phyloP scores from a whole-genome alignment of 2,797 vertebrate genomes.

The Strix occidentalis region DNA sequence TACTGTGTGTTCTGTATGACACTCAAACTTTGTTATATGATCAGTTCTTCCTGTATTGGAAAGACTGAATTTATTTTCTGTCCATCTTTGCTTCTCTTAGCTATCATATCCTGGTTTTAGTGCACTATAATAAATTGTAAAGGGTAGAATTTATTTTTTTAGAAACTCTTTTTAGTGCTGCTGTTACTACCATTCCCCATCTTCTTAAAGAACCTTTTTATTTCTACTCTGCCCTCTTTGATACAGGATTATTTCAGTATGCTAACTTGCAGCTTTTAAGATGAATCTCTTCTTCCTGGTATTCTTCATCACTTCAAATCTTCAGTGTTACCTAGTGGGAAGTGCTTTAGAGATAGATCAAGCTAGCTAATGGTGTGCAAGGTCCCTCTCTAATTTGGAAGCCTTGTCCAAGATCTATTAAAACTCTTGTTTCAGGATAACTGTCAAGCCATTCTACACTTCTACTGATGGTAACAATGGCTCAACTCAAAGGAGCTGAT shows the following conservation, averaged over 20 bases:
- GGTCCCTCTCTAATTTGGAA: neutral
- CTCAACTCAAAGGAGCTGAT: neutral
- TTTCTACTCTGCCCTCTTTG: neutral
- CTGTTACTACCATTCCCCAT: neutral
- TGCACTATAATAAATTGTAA: neutral
- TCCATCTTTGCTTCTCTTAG: neutral
- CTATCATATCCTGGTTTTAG: neutral
- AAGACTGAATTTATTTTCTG: neutral
- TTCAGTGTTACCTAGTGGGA: neutral
- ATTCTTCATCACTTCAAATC: neutral
- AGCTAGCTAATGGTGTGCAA: neutral
- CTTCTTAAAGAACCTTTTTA: neutral
- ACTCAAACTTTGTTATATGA: neutral
- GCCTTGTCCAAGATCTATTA: neutral
- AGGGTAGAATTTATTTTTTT: neutral
- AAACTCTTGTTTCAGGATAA: neutral
- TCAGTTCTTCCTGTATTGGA: neutral
- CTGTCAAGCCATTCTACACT: neutral
- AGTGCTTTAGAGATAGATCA: neutral
- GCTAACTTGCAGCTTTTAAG: neutral
- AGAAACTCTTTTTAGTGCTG: neutral
- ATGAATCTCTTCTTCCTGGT: neutral
- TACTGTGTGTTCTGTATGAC: neutral
- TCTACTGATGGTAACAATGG: neutral
- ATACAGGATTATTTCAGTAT: neutral